Evolutionary conservation across 2,113 vertebrate genomes (phyloP).

Genomic region (Solea solea): DNA sequence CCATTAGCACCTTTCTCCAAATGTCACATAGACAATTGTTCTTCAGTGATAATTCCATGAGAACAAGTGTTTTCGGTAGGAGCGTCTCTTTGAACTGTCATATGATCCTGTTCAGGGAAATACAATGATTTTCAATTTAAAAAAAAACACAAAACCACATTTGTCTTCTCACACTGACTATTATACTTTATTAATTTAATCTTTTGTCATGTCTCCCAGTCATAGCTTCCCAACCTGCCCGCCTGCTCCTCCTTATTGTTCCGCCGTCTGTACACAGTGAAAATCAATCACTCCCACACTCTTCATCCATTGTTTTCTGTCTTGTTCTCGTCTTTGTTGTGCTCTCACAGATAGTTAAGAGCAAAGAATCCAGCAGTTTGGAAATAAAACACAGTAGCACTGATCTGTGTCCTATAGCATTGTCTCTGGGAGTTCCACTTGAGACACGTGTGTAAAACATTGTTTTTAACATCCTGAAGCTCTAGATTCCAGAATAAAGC

Average conservation of each 20-base stretch:
- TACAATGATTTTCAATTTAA: neutral
- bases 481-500: neutral
- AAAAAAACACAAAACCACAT: constrained; percentile 12
- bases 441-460: neutral
- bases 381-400: neutral
- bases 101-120: constrained; percentile 18
- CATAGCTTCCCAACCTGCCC: constrained; percentile 15
- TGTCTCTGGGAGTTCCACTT: constrained; percentile 1
- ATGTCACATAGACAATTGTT: constrained; percentile 22
- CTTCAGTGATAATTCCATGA: constrained; percentile 19
- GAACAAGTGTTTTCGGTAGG: constrained; percentile 42
- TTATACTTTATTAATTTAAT: constrained; percentile 52
- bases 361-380: neutral
- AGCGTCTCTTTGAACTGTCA: constrained; percentile 47
- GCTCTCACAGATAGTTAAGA: constrained; percentile 8
- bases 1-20: constrained; percentile 35
- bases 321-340: constrained; percentile 15
- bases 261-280: constrained; percentile 50
- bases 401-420: neutral
- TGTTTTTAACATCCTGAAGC: neutral
- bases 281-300: constrained; percentile 26
- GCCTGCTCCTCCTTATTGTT: constrained; percentile 50
- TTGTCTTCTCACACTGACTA: constrained; percentile 30
- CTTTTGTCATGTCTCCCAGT: constrained; percentile 47
- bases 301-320: constrained; percentile 7